phyloP scores from a whole-genome alignment of 2,888 invertebrate species.

The Sipha maydis region DNA sequence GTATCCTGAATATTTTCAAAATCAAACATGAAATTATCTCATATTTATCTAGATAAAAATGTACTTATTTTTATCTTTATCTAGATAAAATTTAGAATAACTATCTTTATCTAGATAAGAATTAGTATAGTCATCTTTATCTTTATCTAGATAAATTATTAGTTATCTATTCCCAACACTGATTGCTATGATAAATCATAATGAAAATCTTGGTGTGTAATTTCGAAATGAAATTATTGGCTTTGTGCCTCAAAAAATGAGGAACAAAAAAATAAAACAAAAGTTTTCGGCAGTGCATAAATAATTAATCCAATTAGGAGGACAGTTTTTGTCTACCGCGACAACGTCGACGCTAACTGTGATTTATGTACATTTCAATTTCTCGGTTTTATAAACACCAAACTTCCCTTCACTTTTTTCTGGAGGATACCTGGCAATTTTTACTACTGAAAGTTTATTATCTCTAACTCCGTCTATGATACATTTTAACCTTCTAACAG shows the following conservation, averaged over 20 bases:
- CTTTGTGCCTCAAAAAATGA: not conserved
- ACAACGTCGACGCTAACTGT: conserved; percentile 9
- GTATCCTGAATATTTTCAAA: too few species aligned
- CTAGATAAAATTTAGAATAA: too few species aligned
- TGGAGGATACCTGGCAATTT: conserved; percentile 13
- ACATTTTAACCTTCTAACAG: not conserved
- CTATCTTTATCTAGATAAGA: too few species aligned
- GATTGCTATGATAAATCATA: not conserved
- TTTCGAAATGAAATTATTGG: not conserved
- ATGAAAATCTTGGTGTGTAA: not conserved
- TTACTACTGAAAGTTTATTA: not conserved
- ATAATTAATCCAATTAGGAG: conserved; percentile 47
- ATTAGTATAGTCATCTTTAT: too few species aligned
- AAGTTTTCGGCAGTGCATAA: conserved; percentile 30
- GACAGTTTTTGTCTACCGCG: not conserved
- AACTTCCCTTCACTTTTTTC: not conserved
- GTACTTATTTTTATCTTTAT: too few species aligned
- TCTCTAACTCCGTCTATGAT: not conserved
- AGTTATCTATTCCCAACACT: too few species aligned
- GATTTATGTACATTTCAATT: conserved; percentile 44
- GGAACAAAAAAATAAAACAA: not conserved
- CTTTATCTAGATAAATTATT: too few species aligned
- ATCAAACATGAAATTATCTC: too few species aligned
- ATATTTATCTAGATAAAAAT: too few species aligned
- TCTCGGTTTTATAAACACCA: not conserved